Conservation (phyloP, 2,888 invertebrate species). For the Monopis laevigella region DNA sequence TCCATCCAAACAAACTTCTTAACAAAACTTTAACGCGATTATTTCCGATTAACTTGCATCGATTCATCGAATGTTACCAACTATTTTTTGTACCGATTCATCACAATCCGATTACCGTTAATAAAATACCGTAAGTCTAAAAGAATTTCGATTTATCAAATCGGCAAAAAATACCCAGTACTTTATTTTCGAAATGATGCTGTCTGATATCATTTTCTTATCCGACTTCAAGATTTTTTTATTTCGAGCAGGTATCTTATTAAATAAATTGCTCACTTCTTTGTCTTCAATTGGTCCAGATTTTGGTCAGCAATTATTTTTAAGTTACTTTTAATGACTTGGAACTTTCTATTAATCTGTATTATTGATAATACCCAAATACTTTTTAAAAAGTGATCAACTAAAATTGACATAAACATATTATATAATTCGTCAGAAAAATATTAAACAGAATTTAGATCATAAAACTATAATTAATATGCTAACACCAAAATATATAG, state of each 20-base stretch:
- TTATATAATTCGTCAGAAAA: too few relatives aligned
- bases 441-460: too few relatives aligned
- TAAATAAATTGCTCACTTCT: background rate
- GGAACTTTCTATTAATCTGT: too few relatives aligned
- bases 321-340: too few relatives aligned
- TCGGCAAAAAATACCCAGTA: constrained; percentile 13
- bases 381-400: too few relatives aligned
- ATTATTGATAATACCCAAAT: too few relatives aligned
- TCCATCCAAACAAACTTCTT: constrained; percentile 16
- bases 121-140: constrained; percentile 39
- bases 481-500: too few relatives aligned
- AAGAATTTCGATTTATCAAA: constrained; percentile 44
- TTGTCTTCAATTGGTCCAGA: background rate
- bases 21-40: constrained; percentile 21
- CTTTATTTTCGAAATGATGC: constrained; percentile 2
- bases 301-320: too few relatives aligned
- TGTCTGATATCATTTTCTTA: constrained; percentile 6
- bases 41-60: constrained; percentile 47
- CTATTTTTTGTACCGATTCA: constrained; percentile 41
- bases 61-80: too few relatives aligned
- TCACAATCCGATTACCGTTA: constrained; percentile 43
- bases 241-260: constrained; percentile 1
- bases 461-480: too few relatives aligned
- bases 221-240: background rate
- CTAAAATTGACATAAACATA: too few relatives aligned